Evolutionary conservation across 2,113 vertebrate genomes (phyloP).

Genomic region (Clarias gariepinus): DNA sequence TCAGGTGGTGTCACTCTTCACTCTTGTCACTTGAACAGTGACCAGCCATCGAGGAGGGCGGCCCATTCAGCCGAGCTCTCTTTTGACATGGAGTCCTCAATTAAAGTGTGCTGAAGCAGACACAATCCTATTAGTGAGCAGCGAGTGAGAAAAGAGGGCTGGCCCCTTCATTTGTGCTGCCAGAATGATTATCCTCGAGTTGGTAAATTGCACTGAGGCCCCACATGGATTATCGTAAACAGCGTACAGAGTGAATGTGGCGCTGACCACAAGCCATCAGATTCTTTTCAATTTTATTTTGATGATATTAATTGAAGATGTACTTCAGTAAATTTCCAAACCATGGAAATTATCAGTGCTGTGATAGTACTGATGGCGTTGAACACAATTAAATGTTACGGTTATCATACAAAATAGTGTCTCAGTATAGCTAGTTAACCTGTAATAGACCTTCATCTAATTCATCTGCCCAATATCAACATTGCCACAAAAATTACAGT

Average conservation of each 20-base stretch:
- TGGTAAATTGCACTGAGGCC: slow-evolving; percentile 82
- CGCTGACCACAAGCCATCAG: slow-evolving; percentile 26
- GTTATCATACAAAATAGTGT: slow-evolving; percentile 25
- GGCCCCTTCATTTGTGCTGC: slow-evolving; percentile 80
- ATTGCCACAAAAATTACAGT: slow-evolving; percentile 24
- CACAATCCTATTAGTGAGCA: slow-evolving; percentile 87
- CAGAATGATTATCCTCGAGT: slow-evolving; percentile 86
- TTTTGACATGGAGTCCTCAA: slow-evolving; percentile 83
- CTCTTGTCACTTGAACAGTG: slow-evolving; percentile 72
- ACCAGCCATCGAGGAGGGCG: slow-evolving; percentile 73
- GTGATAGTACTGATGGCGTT: slow-evolving; percentile 7
- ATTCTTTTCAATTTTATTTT: slow-evolving; percentile 22
- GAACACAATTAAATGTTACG: slow-evolving; percentile 34
- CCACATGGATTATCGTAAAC: slow-evolving; percentile 55
- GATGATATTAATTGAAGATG: slow-evolving; percentile 16
- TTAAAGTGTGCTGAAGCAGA: slow-evolving; percentile 90
- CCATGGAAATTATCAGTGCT: not conserved
- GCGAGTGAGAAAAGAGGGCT: slow-evolving; percentile 60
- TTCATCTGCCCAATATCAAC: slow-evolving; percentile 28
- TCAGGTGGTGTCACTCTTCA: slow-evolving; percentile 67
- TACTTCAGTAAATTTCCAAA: slow-evolving; percentile 11
- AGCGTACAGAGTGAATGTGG: slow-evolving; percentile 32
- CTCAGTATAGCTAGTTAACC: slow-evolving; percentile 29
- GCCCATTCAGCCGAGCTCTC: slow-evolving; percentile 74
- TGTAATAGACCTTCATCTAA: slow-evolving; percentile 24